Percentiles rank a stretch among this genome's conserved stretches.
Evolutionary conservation across 2,797 vertebrate genomes (phyloP).

Genomic region (Phalloptychus januarius): DNA sequence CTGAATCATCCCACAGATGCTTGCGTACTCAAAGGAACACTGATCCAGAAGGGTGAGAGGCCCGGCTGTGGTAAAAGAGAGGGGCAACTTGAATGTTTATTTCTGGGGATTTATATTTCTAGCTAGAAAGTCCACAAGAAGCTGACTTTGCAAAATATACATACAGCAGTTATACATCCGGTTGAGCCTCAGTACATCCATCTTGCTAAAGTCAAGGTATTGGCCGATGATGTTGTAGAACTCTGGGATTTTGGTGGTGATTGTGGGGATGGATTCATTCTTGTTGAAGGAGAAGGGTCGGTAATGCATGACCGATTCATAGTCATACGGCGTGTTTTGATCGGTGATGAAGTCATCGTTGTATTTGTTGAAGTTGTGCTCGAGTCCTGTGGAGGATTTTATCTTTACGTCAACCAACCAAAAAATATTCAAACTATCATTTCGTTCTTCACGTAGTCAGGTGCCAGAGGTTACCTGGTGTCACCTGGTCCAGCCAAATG

Average conservation of each 20-base stretch:
- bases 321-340: slow-evolving; percentile 92
- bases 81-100: background rate
- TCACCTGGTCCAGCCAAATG: slow-evolving; percentile 89
- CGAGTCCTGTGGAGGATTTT: slow-evolving; percentile 67
- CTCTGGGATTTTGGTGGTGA: slow-evolving; percentile 89
- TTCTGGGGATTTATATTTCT: background rate
- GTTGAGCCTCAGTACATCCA: slow-evolving; percentile 87
- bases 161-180: slow-evolving; percentile 94
- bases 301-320: slow-evolving; percentile 94
- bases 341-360: slow-evolving; percentile 86
- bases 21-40: slow-evolving; percentile 87
- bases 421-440: background rate
- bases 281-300: slow-evolving; percentile 88
- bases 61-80: slow-evolving; percentile 72
- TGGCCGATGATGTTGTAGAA: slow-evolving; percentile 90
- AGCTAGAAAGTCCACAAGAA: background rate
- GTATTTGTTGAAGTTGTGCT: slow-evolving; percentile 89
- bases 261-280: slow-evolving; percentile 82
- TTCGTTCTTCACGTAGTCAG: background rate
- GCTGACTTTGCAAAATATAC: slow-evolving; percentile 39
- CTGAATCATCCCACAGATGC: slow-evolving; percentile 94
- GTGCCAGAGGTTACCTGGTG: slow-evolving; percentile 69
- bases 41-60: slow-evolving; percentile 89
- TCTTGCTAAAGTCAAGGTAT: slow-evolving; percentile 87
- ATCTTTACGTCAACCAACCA: background rate